These are phyloP conservation scores for Oikopleura vanhoeffeni DNA, from an alignment of 23 tunicate species.

Conservation along the genomic window DNA sequence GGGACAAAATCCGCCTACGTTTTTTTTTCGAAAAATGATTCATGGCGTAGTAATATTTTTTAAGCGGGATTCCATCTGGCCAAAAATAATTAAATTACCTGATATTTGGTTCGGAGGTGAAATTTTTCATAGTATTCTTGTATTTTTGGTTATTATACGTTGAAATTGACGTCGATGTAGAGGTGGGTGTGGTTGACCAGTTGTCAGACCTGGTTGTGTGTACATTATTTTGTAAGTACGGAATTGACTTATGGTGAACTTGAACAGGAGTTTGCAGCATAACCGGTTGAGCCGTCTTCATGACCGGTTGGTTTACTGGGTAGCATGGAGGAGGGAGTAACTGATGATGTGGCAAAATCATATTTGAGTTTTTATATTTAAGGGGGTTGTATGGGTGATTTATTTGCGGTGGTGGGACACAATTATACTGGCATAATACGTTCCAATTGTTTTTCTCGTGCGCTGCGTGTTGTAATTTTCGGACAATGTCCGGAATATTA, in stretches of 20 bases:
- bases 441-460: background rate
- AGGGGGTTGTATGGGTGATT: too few relatives aligned
- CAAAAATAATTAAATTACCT: too few relatives aligned
- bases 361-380: too few relatives aligned
- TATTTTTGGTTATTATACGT: background rate
- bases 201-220: background rate
- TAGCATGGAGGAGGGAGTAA: background rate
- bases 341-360: background rate
- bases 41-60: too few relatives aligned
- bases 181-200: constrained; percentile 14
- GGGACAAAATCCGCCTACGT: too few relatives aligned
- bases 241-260: background rate
- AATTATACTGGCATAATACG: background rate
- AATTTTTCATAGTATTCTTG: too few relatives aligned
- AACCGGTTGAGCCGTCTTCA: background rate
- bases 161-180: constrained; percentile 2
- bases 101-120: too few relatives aligned
- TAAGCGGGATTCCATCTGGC: too few relatives aligned
- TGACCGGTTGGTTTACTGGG: background rate
- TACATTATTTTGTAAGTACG: background rate
- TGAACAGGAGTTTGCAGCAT: background rate
- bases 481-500: background rate
- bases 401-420: background rate
- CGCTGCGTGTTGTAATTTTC: background rate
- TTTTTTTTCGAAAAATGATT: background rate